These are phyloP conservation scores for Heterochromis multidens DNA, from an alignment of 2,113 vertebrate genomes.

Conservation along the genomic window DNA sequence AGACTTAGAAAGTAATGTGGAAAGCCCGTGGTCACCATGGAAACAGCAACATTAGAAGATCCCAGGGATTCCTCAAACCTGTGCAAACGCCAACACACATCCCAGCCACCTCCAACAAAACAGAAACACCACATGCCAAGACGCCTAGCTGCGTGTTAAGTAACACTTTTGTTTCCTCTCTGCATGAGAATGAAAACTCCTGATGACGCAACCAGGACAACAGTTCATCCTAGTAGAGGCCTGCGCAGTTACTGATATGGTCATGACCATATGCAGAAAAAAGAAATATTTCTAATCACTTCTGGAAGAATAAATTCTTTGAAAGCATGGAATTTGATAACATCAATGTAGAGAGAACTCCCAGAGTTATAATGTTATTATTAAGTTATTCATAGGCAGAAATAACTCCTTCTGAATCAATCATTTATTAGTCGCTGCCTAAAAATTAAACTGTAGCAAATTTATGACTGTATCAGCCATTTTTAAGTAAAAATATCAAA, in stretches of 20 bases:
- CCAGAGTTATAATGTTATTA: neutral
- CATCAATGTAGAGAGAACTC: neutral
- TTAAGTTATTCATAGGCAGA: neutral
- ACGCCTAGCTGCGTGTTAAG: neutral
- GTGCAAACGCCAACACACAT: slow-evolving; percentile 10
- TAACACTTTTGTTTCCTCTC: slow-evolving; percentile 13
- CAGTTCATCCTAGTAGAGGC: neutral
- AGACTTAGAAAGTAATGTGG: slow-evolving; percentile 25
- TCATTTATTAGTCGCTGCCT: neutral
- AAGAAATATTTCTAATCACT: neutral
- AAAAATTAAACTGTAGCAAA: neutral
- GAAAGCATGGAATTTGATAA: neutral
- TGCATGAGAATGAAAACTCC: neutral
- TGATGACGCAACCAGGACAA: neutral
- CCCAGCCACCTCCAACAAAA: neutral
- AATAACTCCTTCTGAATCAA: neutral
- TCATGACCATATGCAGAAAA: neutral
- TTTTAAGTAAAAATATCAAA: neutral
- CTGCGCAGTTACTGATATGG: neutral
- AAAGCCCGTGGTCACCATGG: slow-evolving; percentile 60
- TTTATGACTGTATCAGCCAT: neutral
- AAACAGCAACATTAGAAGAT: slow-evolving; percentile 60
- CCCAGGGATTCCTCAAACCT: slow-evolving; percentile 65
- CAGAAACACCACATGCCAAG: neutral
- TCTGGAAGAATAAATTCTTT: neutral